phyloP scores from a whole-genome alignment of 1,140 invertebrate genomes.

The Lepidostoma basale region DNA sequence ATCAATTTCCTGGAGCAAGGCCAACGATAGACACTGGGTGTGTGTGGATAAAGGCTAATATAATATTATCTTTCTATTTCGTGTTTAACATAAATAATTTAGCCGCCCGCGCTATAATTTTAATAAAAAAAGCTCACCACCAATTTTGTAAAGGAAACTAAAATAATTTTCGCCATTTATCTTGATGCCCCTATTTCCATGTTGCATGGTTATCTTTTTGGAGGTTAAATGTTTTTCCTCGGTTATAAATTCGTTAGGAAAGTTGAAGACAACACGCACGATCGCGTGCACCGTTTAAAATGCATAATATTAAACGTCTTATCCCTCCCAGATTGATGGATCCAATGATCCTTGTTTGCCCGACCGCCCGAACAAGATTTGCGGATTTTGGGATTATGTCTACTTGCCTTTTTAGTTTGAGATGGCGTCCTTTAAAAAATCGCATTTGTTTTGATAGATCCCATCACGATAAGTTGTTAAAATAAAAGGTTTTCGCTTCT shows the following conservation, averaged over 20 bases:
- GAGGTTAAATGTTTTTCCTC: neutral
- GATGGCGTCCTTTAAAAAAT: neutral
- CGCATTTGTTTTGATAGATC: constrained; percentile 27
- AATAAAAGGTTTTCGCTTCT: constrained; percentile 32
- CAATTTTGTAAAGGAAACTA: too few relatives aligned
- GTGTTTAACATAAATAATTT: too few relatives aligned
- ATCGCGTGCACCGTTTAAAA: constrained; percentile 31
- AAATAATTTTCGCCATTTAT: neutral
- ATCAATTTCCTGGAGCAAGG: too few relatives aligned
- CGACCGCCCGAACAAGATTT: too few relatives aligned
- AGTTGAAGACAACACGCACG: constrained; percentile 21
- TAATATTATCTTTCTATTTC: too few relatives aligned
- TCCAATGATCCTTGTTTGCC: neutral
- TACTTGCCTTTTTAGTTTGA: too few relatives aligned
- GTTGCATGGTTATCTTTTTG: constrained; percentile 12
- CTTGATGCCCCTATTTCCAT: neutral
- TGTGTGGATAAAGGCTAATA: too few relatives aligned
- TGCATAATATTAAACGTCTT: constrained; percentile 19
- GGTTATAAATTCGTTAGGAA: constrained; percentile 3
- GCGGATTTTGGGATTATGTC: too few relatives aligned
- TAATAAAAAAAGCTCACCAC: too few relatives aligned
- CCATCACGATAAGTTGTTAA: constrained; percentile 32
- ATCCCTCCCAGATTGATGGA: constrained; percentile 6
- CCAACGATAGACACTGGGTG: too few relatives aligned
- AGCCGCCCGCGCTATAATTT: too few relatives aligned